Evolutionary conservation across 1,140 invertebrate genomes (phyloP).

Genomic region (Plectrocnemia conspersa): DNA sequence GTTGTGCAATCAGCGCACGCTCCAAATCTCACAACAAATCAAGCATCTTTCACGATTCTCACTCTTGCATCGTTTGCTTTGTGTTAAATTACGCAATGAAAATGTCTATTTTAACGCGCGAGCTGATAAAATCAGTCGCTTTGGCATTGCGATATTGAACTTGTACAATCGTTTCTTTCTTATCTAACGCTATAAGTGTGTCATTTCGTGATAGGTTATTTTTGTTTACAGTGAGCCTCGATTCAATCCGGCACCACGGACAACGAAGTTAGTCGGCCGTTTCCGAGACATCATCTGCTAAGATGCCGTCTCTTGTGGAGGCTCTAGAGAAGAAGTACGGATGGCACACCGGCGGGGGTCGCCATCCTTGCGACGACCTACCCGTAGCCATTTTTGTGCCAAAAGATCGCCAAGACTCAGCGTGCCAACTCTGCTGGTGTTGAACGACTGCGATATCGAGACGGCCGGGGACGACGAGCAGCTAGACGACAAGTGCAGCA

Average conservation of each 20-base stretch:
- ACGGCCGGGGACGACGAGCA: slow-evolving; percentile 75
- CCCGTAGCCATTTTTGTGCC: slow-evolving; percentile 78
- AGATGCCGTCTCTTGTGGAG: slow-evolving; percentile 78
- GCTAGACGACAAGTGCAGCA: slow-evolving; percentile 73
- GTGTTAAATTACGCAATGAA: no score
- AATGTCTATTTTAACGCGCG: no score
- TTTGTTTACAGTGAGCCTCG: slow-evolving; percentile 12
- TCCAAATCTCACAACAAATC: no score
- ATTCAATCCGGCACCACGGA: slow-evolving; percentile 4
- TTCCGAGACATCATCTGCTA: slow-evolving; percentile 4
- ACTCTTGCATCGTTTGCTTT: no score
- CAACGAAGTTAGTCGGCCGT: background rate
- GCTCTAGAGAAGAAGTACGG: slow-evolving; percentile 81
- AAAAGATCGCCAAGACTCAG: slow-evolving; percentile 66
- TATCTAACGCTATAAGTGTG: background rate
- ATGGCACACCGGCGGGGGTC: slow-evolving; percentile 48
- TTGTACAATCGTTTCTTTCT: no score
- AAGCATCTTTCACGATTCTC: no score
- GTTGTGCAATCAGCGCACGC: no score
- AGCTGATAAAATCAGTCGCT: no score
- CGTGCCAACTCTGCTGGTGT: slow-evolving; percentile 77
- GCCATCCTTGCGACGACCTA: slow-evolving; percentile 52
- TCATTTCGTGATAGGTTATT: background rate
- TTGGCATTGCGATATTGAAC: no score
- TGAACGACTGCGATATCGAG: slow-evolving; percentile 86